phyloP scores from a whole-genome alignment of 2,113 vertebrate species.

The Willisornis vidua region DNA sequence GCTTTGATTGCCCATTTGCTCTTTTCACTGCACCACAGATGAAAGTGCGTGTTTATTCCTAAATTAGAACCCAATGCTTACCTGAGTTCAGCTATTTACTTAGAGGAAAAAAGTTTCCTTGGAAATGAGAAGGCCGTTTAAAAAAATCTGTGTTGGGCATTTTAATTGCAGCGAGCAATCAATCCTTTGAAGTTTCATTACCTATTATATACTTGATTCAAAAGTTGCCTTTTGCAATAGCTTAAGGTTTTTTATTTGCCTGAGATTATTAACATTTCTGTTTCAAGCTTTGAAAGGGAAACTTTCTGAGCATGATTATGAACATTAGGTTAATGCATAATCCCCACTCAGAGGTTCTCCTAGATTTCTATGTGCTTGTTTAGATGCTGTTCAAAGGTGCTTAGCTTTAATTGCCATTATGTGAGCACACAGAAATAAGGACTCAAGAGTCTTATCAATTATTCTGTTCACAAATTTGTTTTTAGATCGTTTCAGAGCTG shows the following conservation, averaged over 20 bases:
- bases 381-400: constrained; percentile 58
- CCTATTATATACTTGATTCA: constrained; percentile 45
- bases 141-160: constrained; percentile 25
- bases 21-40: neutral
- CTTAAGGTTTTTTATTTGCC: constrained; percentile 48
- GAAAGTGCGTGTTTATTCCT: neutral
- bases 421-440: constrained; percentile 21
- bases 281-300: constrained; percentile 54
- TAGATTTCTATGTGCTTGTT: constrained; percentile 50
- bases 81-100: neutral
- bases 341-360: constrained; percentile 48
- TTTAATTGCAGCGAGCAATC: constrained; percentile 21
- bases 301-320: constrained; percentile 46
- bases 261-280: constrained; percentile 50
- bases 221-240: constrained; percentile 37
- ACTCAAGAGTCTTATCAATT: constrained; percentile 39
- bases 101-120: neutral
- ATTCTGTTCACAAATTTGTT: constrained; percentile 18
- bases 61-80: neutral
- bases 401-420: constrained; percentile 63
- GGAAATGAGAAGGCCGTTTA: constrained; percentile 35
- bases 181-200: constrained; percentile 67
- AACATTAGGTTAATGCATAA: constrained; percentile 58
- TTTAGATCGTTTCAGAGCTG: neutral
- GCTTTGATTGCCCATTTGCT: neutral